Base-by-base conservation (phyloP, 1,140 invertebrate species). In the Penaeus chinensis region DNA sequence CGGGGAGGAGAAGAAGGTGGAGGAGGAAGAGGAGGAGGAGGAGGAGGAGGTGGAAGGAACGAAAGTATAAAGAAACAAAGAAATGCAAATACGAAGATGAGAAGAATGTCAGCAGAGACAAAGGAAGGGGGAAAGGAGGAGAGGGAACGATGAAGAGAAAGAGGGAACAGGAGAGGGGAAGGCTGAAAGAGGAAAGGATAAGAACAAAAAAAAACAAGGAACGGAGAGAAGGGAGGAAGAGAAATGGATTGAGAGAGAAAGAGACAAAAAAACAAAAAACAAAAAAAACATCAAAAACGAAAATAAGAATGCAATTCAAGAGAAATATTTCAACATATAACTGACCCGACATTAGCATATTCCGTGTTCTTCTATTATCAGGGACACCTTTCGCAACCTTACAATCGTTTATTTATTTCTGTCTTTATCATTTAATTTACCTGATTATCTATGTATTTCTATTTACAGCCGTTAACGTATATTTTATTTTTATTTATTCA, bases 191-290 rank as follows among this genome's bases (percentile, higher is more conserved):
- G 71, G 7, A 27, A 27, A 37, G 24, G 7, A 37, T 27, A 27
- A 37, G 71, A 76, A 27, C 4, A 27, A 19, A 27, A 7, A 37
- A 20, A 20, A 78, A 3, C 20, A 19, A 78, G 20, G 18, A 32
- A 78, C 2, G 37, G 76, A 47, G 0, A 0, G 76, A 20, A 37
- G 76, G 20, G 20, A 78, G 76, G 42, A 42, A 78, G 76, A 47
- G 76, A 78, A 42, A 78, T 24, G 42, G 76, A 78, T n/a, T 32
- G 76, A 47, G 76, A 20, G 76, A 78, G 27, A 22, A 42, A 22
- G 24, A 78, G 77, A 79, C 11, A 79, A n/a, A 60, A 47, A 79
- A 79, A 47, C 60, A 5, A 79, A 1, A 32, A 79, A n/a, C 5
- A 47, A 79, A 47, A 79, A 5, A 79, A 1, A 4, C 18, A 79